These are phyloP conservation scores for Taeniopygia guttata DNA, from an alignment of 2,797 vertebrate genomes.

Conservation along the genomic window DNA sequence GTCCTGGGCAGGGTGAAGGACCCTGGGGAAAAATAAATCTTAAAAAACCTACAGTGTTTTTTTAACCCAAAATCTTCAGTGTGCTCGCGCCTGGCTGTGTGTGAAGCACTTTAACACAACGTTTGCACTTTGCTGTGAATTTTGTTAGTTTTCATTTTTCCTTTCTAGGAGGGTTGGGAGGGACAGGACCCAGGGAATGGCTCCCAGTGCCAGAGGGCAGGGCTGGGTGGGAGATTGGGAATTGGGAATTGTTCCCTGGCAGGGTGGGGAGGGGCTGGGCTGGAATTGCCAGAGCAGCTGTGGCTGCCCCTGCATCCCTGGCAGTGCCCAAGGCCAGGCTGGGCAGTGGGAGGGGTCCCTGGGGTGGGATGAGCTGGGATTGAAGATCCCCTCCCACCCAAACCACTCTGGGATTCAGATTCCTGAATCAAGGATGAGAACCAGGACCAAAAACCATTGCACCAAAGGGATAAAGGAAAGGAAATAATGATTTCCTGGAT, in stretches of 20 bases:
- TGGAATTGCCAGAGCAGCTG: neutral
- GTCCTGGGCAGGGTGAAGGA: neutral
- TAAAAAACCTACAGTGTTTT: fast-evolving
- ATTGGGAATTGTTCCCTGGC: neutral
- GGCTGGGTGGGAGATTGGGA: neutral
- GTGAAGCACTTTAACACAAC: neutral
- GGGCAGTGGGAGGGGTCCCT: neutral
- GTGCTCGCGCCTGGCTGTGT: fast-evolving
- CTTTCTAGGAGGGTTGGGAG: neutral
- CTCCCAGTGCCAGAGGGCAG: neutral
- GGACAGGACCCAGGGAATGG: neutral
- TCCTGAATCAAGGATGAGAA: too few species aligned
- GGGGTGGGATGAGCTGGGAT: neutral
- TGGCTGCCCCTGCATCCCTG: neutral
- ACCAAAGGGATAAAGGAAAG: too few species aligned
- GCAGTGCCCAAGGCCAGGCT: neutral
- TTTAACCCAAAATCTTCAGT: neutral
- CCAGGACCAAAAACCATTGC: too few species aligned
- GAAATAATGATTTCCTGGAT: too few species aligned
- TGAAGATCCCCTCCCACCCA: neutral
- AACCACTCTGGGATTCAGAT: neutral
- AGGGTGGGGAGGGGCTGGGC: neutral
- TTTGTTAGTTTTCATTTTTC: neutral
- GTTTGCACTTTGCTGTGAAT: neutral
- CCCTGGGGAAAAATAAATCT: neutral